Base-by-base conservation (phyloP, 2,888 invertebrate species). In the Watsonalla binaria region DNA sequence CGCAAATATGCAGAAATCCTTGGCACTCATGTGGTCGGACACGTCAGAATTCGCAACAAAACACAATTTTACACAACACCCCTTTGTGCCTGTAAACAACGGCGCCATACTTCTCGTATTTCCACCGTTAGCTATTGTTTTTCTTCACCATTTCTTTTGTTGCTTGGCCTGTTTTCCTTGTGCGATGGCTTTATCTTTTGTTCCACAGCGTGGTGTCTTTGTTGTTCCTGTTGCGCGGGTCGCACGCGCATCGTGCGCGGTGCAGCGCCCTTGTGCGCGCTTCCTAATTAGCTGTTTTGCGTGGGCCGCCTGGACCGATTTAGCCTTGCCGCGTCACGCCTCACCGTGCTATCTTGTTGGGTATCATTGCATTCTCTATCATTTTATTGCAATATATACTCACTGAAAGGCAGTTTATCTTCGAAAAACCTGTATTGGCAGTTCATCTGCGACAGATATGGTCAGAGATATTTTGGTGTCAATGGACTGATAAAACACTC, bases 181-280 rank as follows among this genome's bases (percentile, higher is more conserved):
- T 80, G 73, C 61, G 53, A 54, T 69, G 64, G 61, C 60, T 62
- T 70, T 74, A 74, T 76, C 78, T 77, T 80, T 80, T 78, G 78
- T 77, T 65, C 57, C 55, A 53, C 56, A 62, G 65, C 63, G 72
- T 73, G 68, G 70, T 77, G 74, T 74, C 77, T 79, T 79, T 78
- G 77, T 78, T 69, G 67, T 61, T 65, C 55, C 53, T 58, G 57
- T 61, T 61, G 59, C 64, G 64, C 54, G 62, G 56, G 69, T 61
- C 66, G 73, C 65, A 59, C 59, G 76, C 70, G 70, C 80, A 74
- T 70, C 73, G 73, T 71, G 66, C 66, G 68, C 73, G 75, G 79
- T 84, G 86, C 85, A 84, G 80, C 82, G 85, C 83, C 80, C 83
- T 82, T 85, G 86, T 80, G 82, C 82, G 79, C 86, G 81, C 82